A percentile compares a stretch with the other conserved stretches of the same genome.
Evolutionary conservation across 1,140 invertebrate genomes (phyloP).

Genomic region (Medauroidea extradentata): DNA sequence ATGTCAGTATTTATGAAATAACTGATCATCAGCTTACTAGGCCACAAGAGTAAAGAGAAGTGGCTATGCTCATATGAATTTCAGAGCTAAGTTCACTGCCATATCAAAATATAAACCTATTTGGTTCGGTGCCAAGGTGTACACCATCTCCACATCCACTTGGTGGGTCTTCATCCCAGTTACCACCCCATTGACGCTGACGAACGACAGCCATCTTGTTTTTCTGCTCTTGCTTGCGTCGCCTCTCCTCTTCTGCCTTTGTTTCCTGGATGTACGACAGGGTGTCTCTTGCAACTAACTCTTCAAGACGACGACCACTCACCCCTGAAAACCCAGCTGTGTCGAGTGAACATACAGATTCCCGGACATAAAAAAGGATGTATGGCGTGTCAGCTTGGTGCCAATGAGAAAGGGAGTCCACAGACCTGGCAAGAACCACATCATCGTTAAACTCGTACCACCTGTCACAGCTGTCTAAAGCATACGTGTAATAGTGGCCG

Average conservation of each 20-base stretch:
- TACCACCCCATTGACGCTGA: neutral
- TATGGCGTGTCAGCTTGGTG: constrained; percentile 74
- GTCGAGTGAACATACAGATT: neutral
- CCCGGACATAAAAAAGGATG: constrained; percentile 65
- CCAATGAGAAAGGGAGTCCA: constrained; percentile 53
- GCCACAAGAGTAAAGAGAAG: no score
- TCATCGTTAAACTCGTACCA: constrained; percentile 84
- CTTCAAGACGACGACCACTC: neutral
- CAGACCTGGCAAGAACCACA: constrained; percentile 52
- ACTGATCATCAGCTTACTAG: no score
- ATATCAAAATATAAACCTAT: constrained; percentile 8
- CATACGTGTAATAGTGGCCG: constrained; percentile 83
- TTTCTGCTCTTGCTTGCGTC: neutral
- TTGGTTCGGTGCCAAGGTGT: neutral
- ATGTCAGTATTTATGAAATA: no score
- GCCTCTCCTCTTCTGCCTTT: neutral
- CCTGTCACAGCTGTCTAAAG: constrained; percentile 55
- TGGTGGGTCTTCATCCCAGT: constrained; percentile 2
- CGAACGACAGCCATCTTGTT: neutral
- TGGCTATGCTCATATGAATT: no score
- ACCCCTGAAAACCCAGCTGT: neutral
- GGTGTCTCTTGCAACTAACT: neutral
- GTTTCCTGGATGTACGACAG: neutral
- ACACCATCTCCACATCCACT: constrained; percentile 1
- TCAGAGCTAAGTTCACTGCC: no score